Evolutionary conservation across 2,797 vertebrate species (phyloP).

Genomic region (Macrochelys suwanniensis): DNA sequence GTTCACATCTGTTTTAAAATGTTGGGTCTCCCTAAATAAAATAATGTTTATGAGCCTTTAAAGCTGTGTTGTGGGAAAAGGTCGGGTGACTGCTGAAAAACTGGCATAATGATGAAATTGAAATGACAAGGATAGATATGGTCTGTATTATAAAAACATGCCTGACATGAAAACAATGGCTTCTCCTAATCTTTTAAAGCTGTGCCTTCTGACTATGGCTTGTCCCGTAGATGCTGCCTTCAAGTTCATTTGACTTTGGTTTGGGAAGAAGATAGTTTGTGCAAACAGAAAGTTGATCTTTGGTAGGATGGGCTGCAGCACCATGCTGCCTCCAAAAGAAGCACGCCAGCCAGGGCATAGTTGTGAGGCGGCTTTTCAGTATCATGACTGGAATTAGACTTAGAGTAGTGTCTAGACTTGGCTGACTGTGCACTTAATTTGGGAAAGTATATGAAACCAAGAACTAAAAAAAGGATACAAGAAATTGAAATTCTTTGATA

Average conservation of each 20-base stretch:
- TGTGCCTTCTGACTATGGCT: not conserved
- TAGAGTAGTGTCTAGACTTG: not conserved
- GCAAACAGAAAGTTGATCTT: slow-evolving; percentile 35
- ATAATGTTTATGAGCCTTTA: slow-evolving; percentile 68
- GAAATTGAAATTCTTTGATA: not conserved
- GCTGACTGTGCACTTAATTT: not conserved
- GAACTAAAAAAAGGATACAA: not conserved
- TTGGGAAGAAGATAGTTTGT: not conserved
- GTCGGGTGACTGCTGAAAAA: slow-evolving; percentile 57
- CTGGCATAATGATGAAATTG: slow-evolving; percentile 51
- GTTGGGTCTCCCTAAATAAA: slow-evolving; percentile 63
- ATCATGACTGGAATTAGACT: not conserved
- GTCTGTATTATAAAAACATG: slow-evolving; percentile 62
- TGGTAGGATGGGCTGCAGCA: slow-evolving; percentile 18
- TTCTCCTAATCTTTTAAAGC: slow-evolving; percentile 35
- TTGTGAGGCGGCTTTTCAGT: not conserved
- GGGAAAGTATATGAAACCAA: not conserved
- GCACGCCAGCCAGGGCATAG: not conserved
- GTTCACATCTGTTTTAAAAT: slow-evolving; percentile 65
- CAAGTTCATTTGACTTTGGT: slow-evolving; percentile 40
- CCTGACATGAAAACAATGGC: slow-evolving; percentile 53
- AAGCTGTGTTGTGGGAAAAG: slow-evolving; percentile 65
- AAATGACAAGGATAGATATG: slow-evolving; percentile 50
- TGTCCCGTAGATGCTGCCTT: slow-evolving; percentile 25
- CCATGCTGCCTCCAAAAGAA: slow-evolving; percentile 15